Evolutionary conservation across 2,113 vertebrate genomes (phyloP).

Genomic region (Ursus arctos): DNA sequence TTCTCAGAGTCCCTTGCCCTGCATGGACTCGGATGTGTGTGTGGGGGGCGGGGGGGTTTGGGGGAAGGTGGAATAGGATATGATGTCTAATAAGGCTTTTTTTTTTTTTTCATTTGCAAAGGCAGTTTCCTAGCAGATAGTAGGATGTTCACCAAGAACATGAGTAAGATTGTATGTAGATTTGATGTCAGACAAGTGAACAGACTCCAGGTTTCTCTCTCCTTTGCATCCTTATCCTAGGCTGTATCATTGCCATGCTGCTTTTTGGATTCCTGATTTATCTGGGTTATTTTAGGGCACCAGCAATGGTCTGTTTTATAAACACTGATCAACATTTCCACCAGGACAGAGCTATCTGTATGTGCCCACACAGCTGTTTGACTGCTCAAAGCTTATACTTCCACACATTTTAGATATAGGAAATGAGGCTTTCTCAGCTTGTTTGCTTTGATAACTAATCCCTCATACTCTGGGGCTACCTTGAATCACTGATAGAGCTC

Average conservation of each 20-base stretch:
- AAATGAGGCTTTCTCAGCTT: background rate
- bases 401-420: background rate
- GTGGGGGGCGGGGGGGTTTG: too few species aligned
- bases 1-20: background rate
- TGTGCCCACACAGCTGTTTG: background rate
- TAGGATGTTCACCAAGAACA: background rate
- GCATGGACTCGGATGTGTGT: background rate
- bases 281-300: constrained; percentile 43
- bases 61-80: background rate
- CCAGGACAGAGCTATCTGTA: background rate
- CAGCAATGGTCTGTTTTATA: background rate
- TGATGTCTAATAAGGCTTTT: background rate
- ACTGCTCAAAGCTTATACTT: background rate
- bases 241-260: background rate
- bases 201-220: background rate
- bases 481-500: background rate
- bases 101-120: background rate
- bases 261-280: constrained; percentile 53
- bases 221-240: background rate
- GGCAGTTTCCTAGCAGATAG: background rate
- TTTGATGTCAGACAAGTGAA: background rate
- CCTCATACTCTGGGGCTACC: background rate
- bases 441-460: constrained; percentile 61
- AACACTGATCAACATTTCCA: background rate
- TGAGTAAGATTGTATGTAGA: background rate